These are phyloP conservation scores for Melangyna quadrimaculata DNA, from an alignment of 2,888 invertebrate genomes.

Conservation along the genomic window DNA sequence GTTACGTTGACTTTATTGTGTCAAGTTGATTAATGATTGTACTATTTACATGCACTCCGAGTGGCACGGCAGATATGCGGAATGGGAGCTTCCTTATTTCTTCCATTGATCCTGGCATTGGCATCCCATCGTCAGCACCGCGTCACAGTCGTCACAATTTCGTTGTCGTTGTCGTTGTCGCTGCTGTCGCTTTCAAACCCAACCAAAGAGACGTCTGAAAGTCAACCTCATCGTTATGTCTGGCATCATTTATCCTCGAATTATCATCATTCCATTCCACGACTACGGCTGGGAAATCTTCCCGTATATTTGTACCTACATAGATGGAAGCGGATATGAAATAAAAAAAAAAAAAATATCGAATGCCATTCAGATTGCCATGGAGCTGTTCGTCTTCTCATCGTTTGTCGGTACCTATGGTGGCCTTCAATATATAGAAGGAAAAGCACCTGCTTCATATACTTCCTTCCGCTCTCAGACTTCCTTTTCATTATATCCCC, in stretches of 20 bases:
- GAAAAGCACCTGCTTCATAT: slow-evolving; percentile 32
- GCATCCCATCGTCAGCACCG: slow-evolving; percentile 41
- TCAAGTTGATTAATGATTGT: slow-evolving; percentile 72
- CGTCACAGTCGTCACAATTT: slow-evolving; percentile 16
- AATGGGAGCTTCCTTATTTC: not conserved
- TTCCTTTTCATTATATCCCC: slow-evolving; percentile 20
- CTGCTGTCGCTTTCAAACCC: slow-evolving; percentile 24
- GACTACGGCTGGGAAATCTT: not conserved
- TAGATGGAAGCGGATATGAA: slow-evolving; percentile 8
- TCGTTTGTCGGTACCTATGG: slow-evolving; percentile 23
- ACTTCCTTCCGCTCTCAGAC: slow-evolving; percentile 11
- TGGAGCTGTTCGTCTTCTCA: slow-evolving; percentile 42
- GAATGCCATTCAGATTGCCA: slow-evolving; percentile 44
- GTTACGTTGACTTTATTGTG: slow-evolving; percentile 73
- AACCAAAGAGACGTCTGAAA: slow-evolving; percentile 47
- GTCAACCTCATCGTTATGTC: slow-evolving; percentile 60
- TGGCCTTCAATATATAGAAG: slow-evolving; percentile 13
- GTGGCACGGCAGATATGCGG: slow-evolving; percentile 27
- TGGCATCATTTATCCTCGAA: slow-evolving; percentile 62
- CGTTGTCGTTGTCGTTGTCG: not conserved
- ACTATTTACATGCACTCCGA: slow-evolving; percentile 67
- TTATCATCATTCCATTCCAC: slow-evolving; percentile 49
- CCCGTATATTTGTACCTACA: too few species aligned
- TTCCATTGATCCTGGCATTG: slow-evolving; percentile 14
- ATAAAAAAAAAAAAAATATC: slow-evolving; percentile 27